A percentile compares a stretch with the other conserved stretches of the same genome.
Evolutionary conservation across 2,113 vertebrate species (phyloP).

Genomic region (Salvelinus fontinalis): DNA sequence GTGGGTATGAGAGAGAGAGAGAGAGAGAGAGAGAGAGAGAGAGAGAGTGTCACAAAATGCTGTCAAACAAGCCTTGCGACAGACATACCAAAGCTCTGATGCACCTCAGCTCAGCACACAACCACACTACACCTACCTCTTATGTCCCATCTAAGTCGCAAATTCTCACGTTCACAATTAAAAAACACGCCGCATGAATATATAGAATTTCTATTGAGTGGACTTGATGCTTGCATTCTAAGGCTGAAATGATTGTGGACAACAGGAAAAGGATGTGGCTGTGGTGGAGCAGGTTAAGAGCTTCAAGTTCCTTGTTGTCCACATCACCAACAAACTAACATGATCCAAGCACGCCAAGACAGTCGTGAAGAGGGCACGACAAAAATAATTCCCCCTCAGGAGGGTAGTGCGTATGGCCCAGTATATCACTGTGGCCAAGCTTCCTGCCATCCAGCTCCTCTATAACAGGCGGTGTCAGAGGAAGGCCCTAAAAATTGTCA

Average conservation of each 20-base stretch:
- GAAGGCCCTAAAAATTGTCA: too few relatives aligned
- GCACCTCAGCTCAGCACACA: constrained; percentile 35
- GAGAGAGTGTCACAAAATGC: constrained; percentile 61
- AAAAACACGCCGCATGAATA: not conserved
- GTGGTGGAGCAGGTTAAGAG: too few relatives aligned
- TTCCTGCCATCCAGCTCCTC: too few relatives aligned
- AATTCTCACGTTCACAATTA: not conserved
- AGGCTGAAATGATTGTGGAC: not conserved
- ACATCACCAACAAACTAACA: too few relatives aligned
- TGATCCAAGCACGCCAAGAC: too few relatives aligned
- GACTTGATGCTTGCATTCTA: not conserved
- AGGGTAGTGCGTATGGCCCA: too few relatives aligned
- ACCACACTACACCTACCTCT: constrained; percentile 9
- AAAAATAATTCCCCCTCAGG: too few relatives aligned
- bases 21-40: constrained; percentile 35
- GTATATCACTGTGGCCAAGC: too few relatives aligned
- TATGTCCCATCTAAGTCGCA: constrained; percentile 8
- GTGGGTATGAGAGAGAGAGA: constrained; percentile 18
- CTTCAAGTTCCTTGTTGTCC: too few relatives aligned
- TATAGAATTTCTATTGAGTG: not conserved
- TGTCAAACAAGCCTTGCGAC: constrained; percentile 73
- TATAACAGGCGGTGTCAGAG: too few relatives aligned
- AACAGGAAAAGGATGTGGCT: too few relatives aligned
- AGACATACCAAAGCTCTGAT: constrained; percentile 71
- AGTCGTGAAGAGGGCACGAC: too few relatives aligned